Base-by-base conservation (phyloP, 2,888 invertebrate species). In the Muschampia plurimacula region DNA sequence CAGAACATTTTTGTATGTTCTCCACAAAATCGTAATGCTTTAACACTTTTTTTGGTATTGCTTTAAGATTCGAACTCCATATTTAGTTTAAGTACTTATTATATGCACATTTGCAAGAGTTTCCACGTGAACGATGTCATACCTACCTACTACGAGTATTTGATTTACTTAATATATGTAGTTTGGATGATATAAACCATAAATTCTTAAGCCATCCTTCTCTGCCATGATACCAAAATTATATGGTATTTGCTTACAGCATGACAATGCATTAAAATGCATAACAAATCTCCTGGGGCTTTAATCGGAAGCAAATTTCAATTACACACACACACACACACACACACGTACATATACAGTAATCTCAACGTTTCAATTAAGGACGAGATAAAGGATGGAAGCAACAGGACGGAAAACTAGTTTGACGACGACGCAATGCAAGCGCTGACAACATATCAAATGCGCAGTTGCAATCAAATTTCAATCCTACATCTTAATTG, bases 351-450 rank as follows among this genome's bases (percentile, higher is more conserved):
- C 5, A n/a, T n/a, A 49, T n/a, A 49, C 63, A 76, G 62, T 69
- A 62, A 57, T 73, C 64, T 74, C 70, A 79, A 80, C 79, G 73
- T 79, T 79, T 79, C 78, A 78, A 80, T 80, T 80, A 76, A 74
- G 72, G 68, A 68, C 46, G 32, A 36, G 60, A 60, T 60, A 60
- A 60, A 60, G 69, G 75, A 73, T 74, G 64, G 52, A 73, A 55
- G 64, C 64, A 57, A 64, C 55, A 41, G 15, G 13, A 62, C 55
- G 22, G 52, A 36, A 63, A 63, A 72, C 67, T 68, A 44, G 72
- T 72, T 68, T 72, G 55, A 55, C 52, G 55, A 67, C 62, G 44
- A 52, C 66, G 52, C 44, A 2, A 32, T 32, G 32, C 22, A 41
- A 62, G 52, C 49, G 70, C 59, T 71, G 72, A 70, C 70, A 49